A percentile compares a stretch with the other conserved stretches of the same genome.
These are phyloP conservation scores for Drusus annulatus DNA, from an alignment of 1,140 invertebrate species.

Conservation along the genomic window DNA sequence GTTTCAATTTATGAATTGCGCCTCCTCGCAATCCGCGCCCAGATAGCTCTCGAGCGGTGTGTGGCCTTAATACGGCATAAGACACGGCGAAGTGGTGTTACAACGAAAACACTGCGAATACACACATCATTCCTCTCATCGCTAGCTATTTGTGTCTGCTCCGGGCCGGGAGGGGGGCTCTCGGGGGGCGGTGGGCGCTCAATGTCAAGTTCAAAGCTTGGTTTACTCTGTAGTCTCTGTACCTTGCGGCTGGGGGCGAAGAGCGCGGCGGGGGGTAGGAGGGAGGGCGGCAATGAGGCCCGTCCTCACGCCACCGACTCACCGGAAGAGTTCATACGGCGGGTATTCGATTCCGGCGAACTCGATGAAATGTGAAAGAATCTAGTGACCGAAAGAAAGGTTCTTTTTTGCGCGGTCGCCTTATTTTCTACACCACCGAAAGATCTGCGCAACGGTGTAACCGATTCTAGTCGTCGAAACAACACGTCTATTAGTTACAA, in stretches of 20 bases:
- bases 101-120: slow-evolving; percentile 14
- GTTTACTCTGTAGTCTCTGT: neutral
- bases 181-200: slow-evolving; percentile 14
- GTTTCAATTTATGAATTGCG: too few species aligned
- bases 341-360: neutral
- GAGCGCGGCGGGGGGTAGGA: neutral
- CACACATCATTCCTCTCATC: slow-evolving; percentile 36
- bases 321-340: neutral
- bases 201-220: slow-evolving; percentile 38
- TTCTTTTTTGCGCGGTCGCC: neutral
- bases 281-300: slow-evolving; percentile 13
- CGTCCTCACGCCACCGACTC: neutral
- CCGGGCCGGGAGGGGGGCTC: neutral
- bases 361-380: slow-evolving; percentile 2
- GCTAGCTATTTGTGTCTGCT: slow-evolving; percentile 33
- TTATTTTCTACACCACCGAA: neutral
- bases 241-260: neutral
- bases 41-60: too few species aligned
- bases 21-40: too few species aligned
- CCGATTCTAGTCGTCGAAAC: neutral
- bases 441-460: neutral
- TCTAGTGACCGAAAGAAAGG: neutral
- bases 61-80: too few species aligned
- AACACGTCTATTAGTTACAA: neutral
- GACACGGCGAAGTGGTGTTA: slow-evolving; percentile 2